Base-by-base conservation (phyloP, 2,888 invertebrate genomes). In the Coenonympha glycerion region DNA sequence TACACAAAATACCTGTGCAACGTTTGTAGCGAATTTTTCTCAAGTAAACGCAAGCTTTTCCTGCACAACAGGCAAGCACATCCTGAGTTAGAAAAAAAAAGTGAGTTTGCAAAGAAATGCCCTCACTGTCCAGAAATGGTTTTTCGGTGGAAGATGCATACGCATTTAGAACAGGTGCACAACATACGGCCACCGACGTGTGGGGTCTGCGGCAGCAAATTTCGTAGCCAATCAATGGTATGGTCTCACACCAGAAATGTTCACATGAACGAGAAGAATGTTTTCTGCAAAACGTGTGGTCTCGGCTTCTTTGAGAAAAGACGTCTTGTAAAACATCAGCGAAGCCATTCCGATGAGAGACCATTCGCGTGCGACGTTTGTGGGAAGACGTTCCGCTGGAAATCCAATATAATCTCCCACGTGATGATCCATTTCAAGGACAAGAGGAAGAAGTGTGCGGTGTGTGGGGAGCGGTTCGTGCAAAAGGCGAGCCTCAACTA, bases 381-480 rank as follows among this genome's bases (percentile, higher is more conserved):
- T 40, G 57, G 46, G 18, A 56, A 36, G 45, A 56, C 56, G 18
- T 41, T 57, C 53, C 50, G 52, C 2, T 45, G 49, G 39, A 31
- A 28, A 15, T 44, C 59, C 42, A 58, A 59, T 30, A 46, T 69
- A 42, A 58, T 21, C 3, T 52, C 51, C 0, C 71, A 71, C 37
- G 39, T 62, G 3, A 58, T 57, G 56, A 70, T 71, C 44, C 79
- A 78, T 46, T 44, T 58, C 50, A 58, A 70, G 26, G 68, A 69
- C 1, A 69, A 63, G 16, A 55, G 60, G 3, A 62, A 67, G 5
- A 63, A 58, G 0, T 79, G 79, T 30, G 24, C 33, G 0, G 49
- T 66, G 0, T 78, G 79, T 26, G 34, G 61, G 0, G 70, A 71
- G 26, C 64, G 67, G 2, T 80, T 76, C 24, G 71, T 72, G 8